Evolutionary conservation across 2,113 vertebrate genomes (phyloP).

Genomic region (Gymnarchus niloticus): DNA sequence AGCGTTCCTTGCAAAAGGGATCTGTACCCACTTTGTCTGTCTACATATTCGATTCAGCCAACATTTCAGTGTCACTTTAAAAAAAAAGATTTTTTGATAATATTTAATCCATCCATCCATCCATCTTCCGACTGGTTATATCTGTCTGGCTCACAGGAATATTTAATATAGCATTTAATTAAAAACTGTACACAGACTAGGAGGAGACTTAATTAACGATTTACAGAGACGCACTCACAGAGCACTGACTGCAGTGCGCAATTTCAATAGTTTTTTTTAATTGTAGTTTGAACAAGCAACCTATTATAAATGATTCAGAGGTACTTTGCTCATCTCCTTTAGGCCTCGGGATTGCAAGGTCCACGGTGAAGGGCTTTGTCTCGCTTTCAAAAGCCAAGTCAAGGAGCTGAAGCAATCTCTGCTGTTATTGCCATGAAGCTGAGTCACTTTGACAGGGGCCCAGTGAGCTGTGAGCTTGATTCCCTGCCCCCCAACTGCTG

Average conservation of each 20-base stretch:
- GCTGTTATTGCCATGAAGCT: not conserved
- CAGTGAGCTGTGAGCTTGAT: not conserved
- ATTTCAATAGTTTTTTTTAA: not conserved
- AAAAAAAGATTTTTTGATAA: too few species aligned
- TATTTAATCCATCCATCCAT: too few species aligned
- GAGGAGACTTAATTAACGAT: not conserved
- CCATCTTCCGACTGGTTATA: too few species aligned
- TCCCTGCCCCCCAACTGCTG: not conserved
- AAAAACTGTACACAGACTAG: not conserved
- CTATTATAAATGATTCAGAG: not conserved
- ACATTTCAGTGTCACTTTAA: too few species aligned
- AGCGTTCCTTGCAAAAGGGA: too few species aligned
- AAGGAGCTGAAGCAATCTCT: not conserved
- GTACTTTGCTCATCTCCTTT: not conserved
- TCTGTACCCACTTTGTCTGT: not conserved
- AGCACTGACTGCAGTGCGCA: not conserved
- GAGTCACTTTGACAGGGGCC: not conserved
- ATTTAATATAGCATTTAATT: not conserved
- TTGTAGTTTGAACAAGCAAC: not conserved
- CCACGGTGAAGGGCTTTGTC: not conserved
- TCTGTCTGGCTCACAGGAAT: not conserved
- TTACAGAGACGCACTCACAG: not conserved
- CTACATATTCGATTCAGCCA: not conserved
- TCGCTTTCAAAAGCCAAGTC: not conserved
- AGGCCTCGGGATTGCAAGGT: not conserved